Conservation (phyloP, 2,797 vertebrate genomes). For the Lacerta agilis region DNA sequence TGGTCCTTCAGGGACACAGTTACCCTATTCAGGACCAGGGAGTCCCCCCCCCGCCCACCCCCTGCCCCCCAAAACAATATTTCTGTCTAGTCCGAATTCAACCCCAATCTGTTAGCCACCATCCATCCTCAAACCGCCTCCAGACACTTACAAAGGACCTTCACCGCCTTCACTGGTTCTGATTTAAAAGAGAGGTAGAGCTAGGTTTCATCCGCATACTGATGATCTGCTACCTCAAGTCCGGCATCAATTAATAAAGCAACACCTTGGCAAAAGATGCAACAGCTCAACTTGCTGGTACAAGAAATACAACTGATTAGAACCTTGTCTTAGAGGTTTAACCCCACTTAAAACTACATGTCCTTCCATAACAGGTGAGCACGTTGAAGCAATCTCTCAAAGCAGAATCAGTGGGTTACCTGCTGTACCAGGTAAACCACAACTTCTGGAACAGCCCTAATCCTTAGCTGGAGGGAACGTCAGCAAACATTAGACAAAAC, state of each 20-base stretch:
- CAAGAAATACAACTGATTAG: background rate
- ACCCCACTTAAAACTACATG: background rate
- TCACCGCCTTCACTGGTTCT: too few species aligned
- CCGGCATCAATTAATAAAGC: background rate
- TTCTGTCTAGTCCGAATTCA: too few species aligned
- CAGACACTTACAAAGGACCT: too few species aligned
- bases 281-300: background rate
- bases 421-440: background rate
- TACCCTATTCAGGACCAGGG: too few species aligned
- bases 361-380: background rate
- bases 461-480: background rate
- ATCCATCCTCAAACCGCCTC: too few species aligned
- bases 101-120: too few species aligned
- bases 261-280: background rate
- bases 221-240: too few species aligned
- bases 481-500: conserved; percentile 26
- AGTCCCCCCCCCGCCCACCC: too few species aligned
- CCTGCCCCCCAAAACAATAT: too few species aligned
- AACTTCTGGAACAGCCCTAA: background rate
- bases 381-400: background rate
- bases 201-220: too few species aligned
- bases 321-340: background rate
- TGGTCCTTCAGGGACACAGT: too few species aligned
- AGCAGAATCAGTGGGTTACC: background rate
- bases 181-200: too few species aligned